Percentiles rank a stretch among this genome's conserved stretches.
phyloP scores from a whole-genome alignment of 1,140 invertebrate genomes.

The Drosophila nikananu region DNA sequence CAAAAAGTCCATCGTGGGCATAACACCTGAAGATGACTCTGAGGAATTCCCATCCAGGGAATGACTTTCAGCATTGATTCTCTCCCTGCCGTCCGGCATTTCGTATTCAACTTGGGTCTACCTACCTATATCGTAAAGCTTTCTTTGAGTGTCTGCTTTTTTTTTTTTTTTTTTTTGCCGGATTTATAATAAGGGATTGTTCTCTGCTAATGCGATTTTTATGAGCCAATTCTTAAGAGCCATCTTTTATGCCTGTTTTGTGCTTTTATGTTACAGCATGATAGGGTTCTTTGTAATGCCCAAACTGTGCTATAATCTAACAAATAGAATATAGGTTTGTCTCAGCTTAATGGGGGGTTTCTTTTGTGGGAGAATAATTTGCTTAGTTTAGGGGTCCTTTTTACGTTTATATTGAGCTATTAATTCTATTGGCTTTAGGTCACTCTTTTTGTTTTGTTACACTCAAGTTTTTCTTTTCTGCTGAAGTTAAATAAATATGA shows the following conservation, averaged over 20 bases:
- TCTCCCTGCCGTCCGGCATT: not conserved
- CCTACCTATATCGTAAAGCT: not conserved
- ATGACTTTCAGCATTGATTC: slow-evolving; percentile 27
- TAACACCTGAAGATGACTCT: slow-evolving; percentile 28
- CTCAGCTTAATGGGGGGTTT: not conserved
- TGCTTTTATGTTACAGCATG: not conserved
- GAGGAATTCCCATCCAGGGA: slow-evolving; percentile 1
- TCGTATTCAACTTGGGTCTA: not conserved
- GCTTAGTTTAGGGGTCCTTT: not conserved
- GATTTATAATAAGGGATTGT: slow-evolving; percentile 12
- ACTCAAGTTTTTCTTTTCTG: not conserved
- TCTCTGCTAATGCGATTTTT: slow-evolving; percentile 10
- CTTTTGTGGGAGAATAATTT: not conserved
- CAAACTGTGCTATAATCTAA: not conserved
- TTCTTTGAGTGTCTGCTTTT: not conserved
- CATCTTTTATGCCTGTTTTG: not conserved
- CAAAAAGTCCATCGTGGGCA: slow-evolving; percentile 7
- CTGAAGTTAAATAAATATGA: not conserved
- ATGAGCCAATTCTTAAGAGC: not conserved
- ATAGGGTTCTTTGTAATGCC: not conserved
- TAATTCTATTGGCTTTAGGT: not conserved
- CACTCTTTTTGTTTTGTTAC: not conserved
- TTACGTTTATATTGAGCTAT: not conserved
- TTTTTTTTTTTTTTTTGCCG: too few relatives aligned
- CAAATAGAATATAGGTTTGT: slow-evolving; percentile 1